These are phyloP conservation scores for Troilus luridus DNA, from an alignment of 2,888 invertebrate genomes.

Conservation along the genomic window DNA sequence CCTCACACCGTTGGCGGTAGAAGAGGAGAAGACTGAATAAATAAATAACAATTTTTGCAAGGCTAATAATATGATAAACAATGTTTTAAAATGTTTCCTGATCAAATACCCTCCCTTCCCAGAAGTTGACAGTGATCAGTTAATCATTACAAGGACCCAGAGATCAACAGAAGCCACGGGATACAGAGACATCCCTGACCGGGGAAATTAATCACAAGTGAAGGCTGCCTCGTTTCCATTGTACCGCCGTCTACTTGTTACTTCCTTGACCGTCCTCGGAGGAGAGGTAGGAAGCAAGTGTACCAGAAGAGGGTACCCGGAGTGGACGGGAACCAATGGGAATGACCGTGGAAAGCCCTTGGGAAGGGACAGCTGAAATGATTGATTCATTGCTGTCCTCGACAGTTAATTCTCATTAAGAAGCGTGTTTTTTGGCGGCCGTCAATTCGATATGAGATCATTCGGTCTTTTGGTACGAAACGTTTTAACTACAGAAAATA, in stretches of 20 bases:
- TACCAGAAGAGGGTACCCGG: not conserved
- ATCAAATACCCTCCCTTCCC: not conserved
- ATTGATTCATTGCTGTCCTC: not conserved
- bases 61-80: not conserved
- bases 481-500: no score
- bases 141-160: not conserved
- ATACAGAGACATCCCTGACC: not conserved
- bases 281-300: not conserved
- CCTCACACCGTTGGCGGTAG: no score
- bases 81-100: not conserved
- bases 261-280: not conserved
- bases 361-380: not conserved
- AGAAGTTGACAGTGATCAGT: not conserved
- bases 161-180: not conserved
- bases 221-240: not conserved
- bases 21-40: no score
- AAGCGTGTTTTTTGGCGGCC: slow-evolving; percentile 17
- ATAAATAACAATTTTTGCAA: no score
- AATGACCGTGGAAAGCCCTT: not conserved
- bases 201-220: not conserved
- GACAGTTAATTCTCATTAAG: not conserved
- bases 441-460: slow-evolving; percentile 6
- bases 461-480: not conserved
- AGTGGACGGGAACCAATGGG: not conserved
- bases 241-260: not conserved